Percentiles rank a stretch among this genome's conserved stretches.
Conservation (phyloP, 2,113 vertebrate species). For the Columba janthina region DNA sequence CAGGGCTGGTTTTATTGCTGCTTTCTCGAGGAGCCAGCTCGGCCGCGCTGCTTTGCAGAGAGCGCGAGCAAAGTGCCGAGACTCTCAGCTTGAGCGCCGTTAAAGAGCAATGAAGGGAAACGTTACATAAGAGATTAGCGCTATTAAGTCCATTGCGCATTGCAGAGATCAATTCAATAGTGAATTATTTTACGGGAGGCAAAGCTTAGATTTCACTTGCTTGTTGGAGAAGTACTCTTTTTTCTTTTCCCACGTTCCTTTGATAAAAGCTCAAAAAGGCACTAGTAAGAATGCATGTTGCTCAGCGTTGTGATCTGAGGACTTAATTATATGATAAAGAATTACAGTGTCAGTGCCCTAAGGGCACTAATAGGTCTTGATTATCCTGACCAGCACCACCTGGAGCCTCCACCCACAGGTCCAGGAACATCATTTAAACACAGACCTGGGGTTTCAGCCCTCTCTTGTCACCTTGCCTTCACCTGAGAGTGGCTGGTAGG, state of each 20-base stretch:
- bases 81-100: constrained; percentile 46
- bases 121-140: constrained; percentile 32
- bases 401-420: not conserved
- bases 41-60: not conserved
- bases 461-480: not conserved
- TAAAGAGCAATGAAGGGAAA: constrained; percentile 49
- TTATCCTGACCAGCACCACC: not conserved
- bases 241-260: not conserved
- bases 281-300: not conserved
- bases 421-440: not conserved
- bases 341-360: not conserved
- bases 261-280: constrained; percentile 9
- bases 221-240: not conserved
- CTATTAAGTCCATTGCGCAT: constrained; percentile 32
- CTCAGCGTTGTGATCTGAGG: not conserved
- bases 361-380: not conserved
- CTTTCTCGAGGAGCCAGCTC: not conserved
- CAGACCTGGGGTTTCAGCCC: accelerated
- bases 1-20: constrained; percentile 8
- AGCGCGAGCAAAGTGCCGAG: not conserved
- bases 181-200: constrained; percentile 12
- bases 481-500: not conserved
- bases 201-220: constrained; percentile 19
- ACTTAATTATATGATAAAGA: not conserved
- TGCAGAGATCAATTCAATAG: constrained; percentile 46